phyloP scores from a whole-genome alignment of 2,797 vertebrate genomes.

The Chiroxiphia lanceolata region DNA sequence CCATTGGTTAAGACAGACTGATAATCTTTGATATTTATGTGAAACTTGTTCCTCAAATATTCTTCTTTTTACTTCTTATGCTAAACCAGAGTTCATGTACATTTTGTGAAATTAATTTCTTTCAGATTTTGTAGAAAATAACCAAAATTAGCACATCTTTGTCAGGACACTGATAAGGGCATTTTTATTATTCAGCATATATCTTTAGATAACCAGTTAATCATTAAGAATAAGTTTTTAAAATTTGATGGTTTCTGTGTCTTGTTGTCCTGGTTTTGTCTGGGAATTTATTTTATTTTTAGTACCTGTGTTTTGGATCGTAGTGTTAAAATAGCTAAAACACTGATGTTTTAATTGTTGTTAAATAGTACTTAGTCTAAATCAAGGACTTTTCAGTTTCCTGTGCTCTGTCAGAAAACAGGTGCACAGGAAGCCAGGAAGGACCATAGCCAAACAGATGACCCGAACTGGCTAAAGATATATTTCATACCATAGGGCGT shows the following conservation, averaged over 20 bases:
- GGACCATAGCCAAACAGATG: not conserved
- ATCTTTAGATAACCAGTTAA: not conserved
- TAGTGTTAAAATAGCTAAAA: not conserved
- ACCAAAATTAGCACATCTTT: not conserved
- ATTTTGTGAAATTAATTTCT: not conserved
- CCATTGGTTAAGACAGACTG: not conserved
- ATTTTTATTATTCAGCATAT: not conserved
- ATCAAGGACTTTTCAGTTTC: not conserved
- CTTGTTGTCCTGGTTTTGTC: not conserved
- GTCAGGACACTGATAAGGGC: not conserved
- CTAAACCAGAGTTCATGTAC: not conserved
- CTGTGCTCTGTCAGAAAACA: not conserved
- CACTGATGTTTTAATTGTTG: not conserved
- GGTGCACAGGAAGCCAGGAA: not conserved
- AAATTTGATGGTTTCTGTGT: not conserved
- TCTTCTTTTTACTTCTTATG: not conserved
- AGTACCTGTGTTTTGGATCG: not conserved
- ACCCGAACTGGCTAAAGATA: not conserved
- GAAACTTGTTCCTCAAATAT: not conserved
- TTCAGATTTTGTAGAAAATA: not conserved
- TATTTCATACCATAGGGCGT: not conserved
- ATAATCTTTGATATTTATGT: not conserved
- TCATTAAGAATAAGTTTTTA: not conserved
- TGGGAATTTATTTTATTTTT: not conserved
- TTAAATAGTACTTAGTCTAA: not conserved